phyloP scores from a whole-genome alignment of 2,113 vertebrate species.

The Fulmarus glacialis region DNA sequence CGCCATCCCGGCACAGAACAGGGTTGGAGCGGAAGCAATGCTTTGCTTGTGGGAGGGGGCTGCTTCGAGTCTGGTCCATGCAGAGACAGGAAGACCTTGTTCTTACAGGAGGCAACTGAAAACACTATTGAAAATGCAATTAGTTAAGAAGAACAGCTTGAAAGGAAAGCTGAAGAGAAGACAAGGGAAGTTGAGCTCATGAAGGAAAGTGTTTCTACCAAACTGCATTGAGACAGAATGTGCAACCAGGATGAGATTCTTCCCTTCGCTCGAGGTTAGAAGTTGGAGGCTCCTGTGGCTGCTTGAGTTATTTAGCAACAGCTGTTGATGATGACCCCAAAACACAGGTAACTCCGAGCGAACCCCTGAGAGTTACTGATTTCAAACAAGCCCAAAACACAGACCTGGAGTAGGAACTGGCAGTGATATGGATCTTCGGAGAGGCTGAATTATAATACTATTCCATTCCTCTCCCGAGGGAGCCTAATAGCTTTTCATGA shows the following conservation, averaged over 20 bases:
- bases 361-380: background rate
- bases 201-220: background rate
- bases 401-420: background rate
- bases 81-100: background rate
- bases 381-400: background rate
- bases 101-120: background rate
- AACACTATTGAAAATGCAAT: background rate
- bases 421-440: background rate
- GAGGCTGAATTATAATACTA: background rate
- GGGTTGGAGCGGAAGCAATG: background rate
- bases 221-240: background rate
- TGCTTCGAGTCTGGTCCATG: background rate
- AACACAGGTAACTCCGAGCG: background rate
- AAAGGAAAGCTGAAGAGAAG: background rate
- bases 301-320: background rate
- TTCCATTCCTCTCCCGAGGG: background rate
- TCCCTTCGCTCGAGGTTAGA: background rate
- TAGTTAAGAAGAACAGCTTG: background rate
- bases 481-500: background rate
- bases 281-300: background rate
- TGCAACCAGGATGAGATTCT: background rate
- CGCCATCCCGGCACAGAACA: rapidly evolving
- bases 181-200: background rate
- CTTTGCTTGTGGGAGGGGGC: background rate
- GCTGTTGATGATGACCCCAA: background rate